phyloP scores from a whole-genome alignment of 2,888 invertebrate genomes.

The Drosophila monieri region DNA sequence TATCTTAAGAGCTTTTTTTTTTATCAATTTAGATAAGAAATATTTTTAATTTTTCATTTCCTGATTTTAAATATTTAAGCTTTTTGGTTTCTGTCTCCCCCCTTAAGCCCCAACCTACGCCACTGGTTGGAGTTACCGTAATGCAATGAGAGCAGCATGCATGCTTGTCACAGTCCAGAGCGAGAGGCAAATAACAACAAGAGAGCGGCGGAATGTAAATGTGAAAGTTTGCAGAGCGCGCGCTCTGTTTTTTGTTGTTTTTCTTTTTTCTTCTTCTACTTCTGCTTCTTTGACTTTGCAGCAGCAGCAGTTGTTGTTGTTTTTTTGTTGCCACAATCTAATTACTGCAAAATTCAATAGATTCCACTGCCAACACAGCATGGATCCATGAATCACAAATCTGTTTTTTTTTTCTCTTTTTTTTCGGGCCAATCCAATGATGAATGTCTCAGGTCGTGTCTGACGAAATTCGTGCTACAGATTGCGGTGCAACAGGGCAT shows the following conservation, averaged over 20 bases:
- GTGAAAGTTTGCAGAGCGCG: constrained; percentile 62
- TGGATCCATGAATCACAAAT: constrained; percentile 4
- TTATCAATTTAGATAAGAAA: background rate
- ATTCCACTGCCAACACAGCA: constrained; percentile 34
- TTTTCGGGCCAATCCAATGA: too few species aligned
- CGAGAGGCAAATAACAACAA: constrained; percentile 40
- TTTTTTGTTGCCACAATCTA: constrained; percentile 30
- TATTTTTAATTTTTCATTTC: background rate
- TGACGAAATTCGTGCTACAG: constrained; percentile 26
- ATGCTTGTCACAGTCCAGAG: constrained; percentile 19
- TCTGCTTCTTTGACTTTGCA: constrained; percentile 3
- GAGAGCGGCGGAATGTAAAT: constrained; percentile 39
- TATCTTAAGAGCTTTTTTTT: background rate
- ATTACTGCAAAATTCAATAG: constrained; percentile 33
- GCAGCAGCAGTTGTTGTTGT: background rate
- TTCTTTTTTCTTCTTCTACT: constrained; percentile 36
- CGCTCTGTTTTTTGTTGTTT: constrained; percentile 35
- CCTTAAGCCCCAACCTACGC: background rate
- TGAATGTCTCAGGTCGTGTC: background rate
- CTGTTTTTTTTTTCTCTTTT: background rate
- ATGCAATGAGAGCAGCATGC: constrained; percentile 11
- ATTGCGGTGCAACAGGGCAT: constrained; percentile 22
- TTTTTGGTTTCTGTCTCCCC: too few species aligned
- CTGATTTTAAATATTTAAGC: background rate
- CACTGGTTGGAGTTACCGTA: background rate